Conservation (phyloP, 2,113 vertebrate genomes). For the Cyrtonyx montezumae region DNA sequence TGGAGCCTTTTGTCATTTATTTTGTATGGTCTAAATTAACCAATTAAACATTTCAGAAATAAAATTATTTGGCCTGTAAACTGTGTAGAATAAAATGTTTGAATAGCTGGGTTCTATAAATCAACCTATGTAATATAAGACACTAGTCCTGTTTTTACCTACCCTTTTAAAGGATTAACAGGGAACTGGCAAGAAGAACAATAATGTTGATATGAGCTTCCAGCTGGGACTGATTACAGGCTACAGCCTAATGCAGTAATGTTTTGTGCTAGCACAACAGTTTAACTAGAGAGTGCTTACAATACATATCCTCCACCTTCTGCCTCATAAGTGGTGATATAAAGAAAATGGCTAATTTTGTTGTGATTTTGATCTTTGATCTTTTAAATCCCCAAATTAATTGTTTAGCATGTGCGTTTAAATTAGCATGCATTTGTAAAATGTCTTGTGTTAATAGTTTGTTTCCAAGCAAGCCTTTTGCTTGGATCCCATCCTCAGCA, state of each 20-base stretch:
- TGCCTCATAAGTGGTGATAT: background rate
- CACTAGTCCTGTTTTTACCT: constrained; percentile 55
- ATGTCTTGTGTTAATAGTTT: background rate
- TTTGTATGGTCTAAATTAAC: constrained; percentile 57
- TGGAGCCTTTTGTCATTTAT: constrained; percentile 18
- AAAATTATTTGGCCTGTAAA: constrained; percentile 40
- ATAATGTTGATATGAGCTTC: constrained; percentile 56
- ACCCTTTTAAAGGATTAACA: constrained; percentile 67
- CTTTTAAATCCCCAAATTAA: constrained; percentile 36
- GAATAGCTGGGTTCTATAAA: constrained; percentile 68
- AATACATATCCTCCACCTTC: constrained; percentile 26
- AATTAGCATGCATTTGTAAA: background rate
- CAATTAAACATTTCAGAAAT: constrained; percentile 67
- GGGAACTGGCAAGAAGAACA: constrained; percentile 64
- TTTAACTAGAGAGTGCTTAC: constrained; percentile 44
- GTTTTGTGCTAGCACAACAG: constrained; percentile 52
- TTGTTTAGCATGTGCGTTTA: background rate
- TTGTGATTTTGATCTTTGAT: constrained; percentile 62
- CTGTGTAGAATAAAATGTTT: constrained; percentile 57
- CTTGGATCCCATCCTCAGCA: background rate
- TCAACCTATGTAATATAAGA: constrained; percentile 62
- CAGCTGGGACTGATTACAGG: constrained; percentile 69
- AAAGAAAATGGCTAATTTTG: constrained; percentile 44
- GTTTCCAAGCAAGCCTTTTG: background rate
- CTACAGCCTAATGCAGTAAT: constrained; percentile 27